phyloP scores from a whole-genome alignment of 2,113 vertebrate species.

The Crotalus tigris region DNA sequence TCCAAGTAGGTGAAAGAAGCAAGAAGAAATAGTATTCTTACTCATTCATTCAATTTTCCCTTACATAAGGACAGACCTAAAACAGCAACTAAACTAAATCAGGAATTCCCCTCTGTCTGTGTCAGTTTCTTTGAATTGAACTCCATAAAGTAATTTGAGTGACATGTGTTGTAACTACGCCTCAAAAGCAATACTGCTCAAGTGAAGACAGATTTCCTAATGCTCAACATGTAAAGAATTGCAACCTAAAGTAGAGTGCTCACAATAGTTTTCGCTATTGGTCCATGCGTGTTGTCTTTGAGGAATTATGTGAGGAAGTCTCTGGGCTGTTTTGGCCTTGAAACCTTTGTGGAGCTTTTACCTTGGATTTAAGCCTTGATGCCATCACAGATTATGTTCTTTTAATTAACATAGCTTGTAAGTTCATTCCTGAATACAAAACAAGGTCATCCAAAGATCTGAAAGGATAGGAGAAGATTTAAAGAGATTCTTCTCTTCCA shows the following conservation, averaged over 20 bases:
- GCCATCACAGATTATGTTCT: background rate
- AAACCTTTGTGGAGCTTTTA: background rate
- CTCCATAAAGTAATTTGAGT: background rate
- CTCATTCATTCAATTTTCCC: background rate
- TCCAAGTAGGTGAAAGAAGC: background rate
- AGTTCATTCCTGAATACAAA: background rate
- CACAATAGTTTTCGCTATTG: background rate
- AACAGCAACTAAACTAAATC: background rate
- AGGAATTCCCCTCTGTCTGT: background rate
- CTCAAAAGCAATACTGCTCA: background rate
- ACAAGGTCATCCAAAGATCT: background rate
- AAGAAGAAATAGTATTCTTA: background rate
- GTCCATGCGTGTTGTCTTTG: background rate
- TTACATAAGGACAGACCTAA: background rate
- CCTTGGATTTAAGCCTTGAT: background rate
- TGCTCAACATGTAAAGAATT: background rate
- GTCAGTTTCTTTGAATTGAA: background rate
- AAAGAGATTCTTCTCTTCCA: background rate
- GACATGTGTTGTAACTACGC: background rate
- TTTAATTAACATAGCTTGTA: background rate
- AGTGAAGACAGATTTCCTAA: background rate
- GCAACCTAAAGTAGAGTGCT: background rate
- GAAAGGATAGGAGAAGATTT: background rate
- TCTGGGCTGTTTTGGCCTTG: background rate
- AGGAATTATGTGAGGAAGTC: background rate